Percentiles rank a stretch among this genome's conserved stretches.
Conservation (phyloP, 2,888 invertebrate genomes). For the Altica lythri region DNA sequence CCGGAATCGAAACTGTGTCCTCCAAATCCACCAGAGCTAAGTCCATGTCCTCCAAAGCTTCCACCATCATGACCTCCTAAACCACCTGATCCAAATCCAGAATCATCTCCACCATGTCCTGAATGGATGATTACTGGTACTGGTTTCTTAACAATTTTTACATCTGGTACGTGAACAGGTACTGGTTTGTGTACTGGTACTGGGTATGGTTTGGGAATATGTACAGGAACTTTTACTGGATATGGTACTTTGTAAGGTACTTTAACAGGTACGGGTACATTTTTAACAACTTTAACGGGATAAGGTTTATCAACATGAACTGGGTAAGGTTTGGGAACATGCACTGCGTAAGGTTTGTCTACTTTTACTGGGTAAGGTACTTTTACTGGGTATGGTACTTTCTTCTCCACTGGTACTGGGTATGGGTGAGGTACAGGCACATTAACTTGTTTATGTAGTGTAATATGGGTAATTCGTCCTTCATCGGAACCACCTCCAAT, state of each 20-base stretch:
- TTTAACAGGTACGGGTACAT: conserved; percentile 49
- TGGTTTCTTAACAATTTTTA: conserved; percentile 61
- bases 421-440: conserved; percentile 60
- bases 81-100: conserved; percentile 29
- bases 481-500: conserved; percentile 41
- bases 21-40: conserved; percentile 36
- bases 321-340: conserved; percentile 67
- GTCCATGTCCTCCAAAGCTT: conserved; percentile 33
- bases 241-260: conserved; percentile 55
- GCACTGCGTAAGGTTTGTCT: conserved; percentile 67
- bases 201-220: conserved; percentile 47
- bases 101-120: conserved; percentile 37
- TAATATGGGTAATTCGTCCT: conserved; percentile 61
- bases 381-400: conserved; percentile 64
- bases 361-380: conserved; percentile 61
- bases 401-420: conserved; percentile 71
- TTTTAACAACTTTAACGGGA: conserved; percentile 60
- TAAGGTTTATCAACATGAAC: conserved; percentile 61
- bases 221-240: conserved; percentile 49
- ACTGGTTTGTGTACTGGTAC: conserved; percentile 58
- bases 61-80: conserved; percentile 34
- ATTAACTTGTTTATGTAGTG: conserved; percentile 66
- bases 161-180: conserved; percentile 57
- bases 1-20: conserved; percentile 32
- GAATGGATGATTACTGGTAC: conserved; percentile 55